Evolutionary conservation across 1,140 invertebrate genomes (phyloP).

Genomic region (Linepithema humile): DNA sequence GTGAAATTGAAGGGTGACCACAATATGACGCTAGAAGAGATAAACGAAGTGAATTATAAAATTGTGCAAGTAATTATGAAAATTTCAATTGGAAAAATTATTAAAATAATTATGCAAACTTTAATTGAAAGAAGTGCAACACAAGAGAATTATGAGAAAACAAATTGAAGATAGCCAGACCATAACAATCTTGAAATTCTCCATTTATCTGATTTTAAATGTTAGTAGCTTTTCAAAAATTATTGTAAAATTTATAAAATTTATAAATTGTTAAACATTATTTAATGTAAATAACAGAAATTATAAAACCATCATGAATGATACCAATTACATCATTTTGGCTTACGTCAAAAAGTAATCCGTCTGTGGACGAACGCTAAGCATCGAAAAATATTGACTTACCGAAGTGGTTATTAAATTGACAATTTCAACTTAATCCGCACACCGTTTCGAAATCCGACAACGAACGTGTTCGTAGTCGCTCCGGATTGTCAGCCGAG

Average conservation of each 20-base stretch:
- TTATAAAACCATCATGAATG: background rate
- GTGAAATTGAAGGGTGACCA: constrained; percentile 13
- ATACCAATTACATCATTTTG: background rate
- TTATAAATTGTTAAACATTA: background rate
- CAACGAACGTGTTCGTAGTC: constrained; percentile 14
- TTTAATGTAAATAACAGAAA: background rate
- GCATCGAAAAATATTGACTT: constrained; percentile 35
- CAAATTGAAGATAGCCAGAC: background rate
- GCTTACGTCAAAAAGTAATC: constrained; percentile 4
- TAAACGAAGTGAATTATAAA: background rate
- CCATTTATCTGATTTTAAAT: too few relatives aligned
- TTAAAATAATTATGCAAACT: background rate
- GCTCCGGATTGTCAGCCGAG: constrained; percentile 5
- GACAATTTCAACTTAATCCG: constrained; percentile 53
- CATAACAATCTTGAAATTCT: too few relatives aligned
- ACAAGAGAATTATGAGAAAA: background rate
- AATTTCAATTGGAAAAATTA: background rate
- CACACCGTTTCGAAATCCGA: constrained; percentile 37
- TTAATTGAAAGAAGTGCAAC: background rate
- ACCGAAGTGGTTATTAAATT: constrained; percentile 40
- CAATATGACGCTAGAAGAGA: background rate
- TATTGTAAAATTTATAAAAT: too few relatives aligned
- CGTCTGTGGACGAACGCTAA: background rate
- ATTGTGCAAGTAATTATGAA: background rate
- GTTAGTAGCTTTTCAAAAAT: too few relatives aligned